Evolutionary conservation across 2,888 invertebrate species (phyloP).

Genomic region (Elegia similella): DNA sequence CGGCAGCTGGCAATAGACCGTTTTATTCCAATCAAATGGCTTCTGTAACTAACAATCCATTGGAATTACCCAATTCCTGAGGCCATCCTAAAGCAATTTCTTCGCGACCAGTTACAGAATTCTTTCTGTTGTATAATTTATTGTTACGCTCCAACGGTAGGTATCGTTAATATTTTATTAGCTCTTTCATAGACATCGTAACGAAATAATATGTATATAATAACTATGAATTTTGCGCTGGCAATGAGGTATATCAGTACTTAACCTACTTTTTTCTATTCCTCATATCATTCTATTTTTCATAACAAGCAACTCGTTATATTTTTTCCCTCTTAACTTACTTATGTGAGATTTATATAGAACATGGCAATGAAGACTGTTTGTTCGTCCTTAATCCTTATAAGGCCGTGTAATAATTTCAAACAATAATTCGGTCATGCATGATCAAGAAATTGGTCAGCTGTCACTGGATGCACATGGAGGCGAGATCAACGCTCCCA

Average conservation of each 20-base stretch:
- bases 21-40: slow-evolving; percentile 8
- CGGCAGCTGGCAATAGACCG: neutral
- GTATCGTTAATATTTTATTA: neutral
- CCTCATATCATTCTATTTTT: neutral
- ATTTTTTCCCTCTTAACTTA: slow-evolving; percentile 7
- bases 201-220: neutral
- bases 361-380: neutral
- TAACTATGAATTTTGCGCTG: neutral
- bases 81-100: neutral
- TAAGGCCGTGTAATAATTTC: slow-evolving; percentile 35
- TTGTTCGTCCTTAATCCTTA: no score
- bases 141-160: neutral
- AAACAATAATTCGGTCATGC: slow-evolving; percentile 43
- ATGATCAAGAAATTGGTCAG: slow-evolving; percentile 59
- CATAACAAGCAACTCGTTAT: neutral
- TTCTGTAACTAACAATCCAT: neutral
- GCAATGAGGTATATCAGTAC: neutral
- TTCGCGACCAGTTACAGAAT: slow-evolving; percentile 1
- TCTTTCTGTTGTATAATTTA: slow-evolving; percentile 1
- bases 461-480: slow-evolving; percentile 55
- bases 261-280: slow-evolving; percentile 9
- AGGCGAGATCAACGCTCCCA: slow-evolving; percentile 75
- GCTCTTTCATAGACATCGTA: neutral
- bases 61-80: neutral
- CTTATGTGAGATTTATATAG: neutral